Evolutionary conservation across 37 sponge, comb jelly and placozoan genomes (phyloP).

Genomic region (Haliclona indistincta): DNA sequence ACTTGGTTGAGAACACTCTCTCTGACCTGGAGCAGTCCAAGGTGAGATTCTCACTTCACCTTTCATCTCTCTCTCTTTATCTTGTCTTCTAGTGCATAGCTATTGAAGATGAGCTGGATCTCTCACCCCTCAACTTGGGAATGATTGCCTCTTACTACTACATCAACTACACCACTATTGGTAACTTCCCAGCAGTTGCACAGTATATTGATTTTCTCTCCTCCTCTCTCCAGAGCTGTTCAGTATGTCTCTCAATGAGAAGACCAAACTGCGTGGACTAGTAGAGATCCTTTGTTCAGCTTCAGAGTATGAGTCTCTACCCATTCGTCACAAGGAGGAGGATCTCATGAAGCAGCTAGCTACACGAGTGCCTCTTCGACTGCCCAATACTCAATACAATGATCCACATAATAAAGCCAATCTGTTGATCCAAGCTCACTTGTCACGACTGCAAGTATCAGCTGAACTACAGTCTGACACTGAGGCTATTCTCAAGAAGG

Average conservation of each 20-base stretch:
- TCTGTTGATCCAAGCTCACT: slow-evolving; percentile 95
- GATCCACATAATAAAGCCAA: slow-evolving; percentile 96
- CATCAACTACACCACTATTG: slow-evolving; percentile 99
- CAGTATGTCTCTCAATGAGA: slow-evolving; percentile 93
- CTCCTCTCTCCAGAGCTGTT: slow-evolving; percentile 79
- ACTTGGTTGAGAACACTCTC: slow-evolving; percentile 93
- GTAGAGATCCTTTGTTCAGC: slow-evolving; percentile 93
- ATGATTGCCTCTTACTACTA: slow-evolving; percentile 99
- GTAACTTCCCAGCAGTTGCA: slow-evolving; percentile 19
- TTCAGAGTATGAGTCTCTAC: slow-evolving; percentile 89
- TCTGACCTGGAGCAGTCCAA: slow-evolving; percentile 96
- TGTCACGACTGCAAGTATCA: slow-evolving; percentile 90
- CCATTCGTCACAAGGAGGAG: slow-evolving; percentile 96
- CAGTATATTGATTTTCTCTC: neutral
- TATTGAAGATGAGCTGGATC: slow-evolving; percentile 95
- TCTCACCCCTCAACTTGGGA: slow-evolving; percentile 90
- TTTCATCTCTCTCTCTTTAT: neutral
- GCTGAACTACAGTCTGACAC: slow-evolving; percentile 97
- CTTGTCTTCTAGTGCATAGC: slow-evolving; percentile 73
- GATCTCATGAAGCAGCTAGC: slow-evolving; percentile 83
- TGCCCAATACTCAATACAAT: slow-evolving; percentile 78
- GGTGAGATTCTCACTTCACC: slow-evolving; percentile 10
- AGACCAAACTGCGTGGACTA: slow-evolving; percentile 96
- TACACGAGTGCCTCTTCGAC: slow-evolving; percentile 86
- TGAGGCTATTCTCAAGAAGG: slow-evolving; percentile 91